Conservation (phyloP, 1,140 invertebrate species). For the Aphaenogaster rudis region DNA sequence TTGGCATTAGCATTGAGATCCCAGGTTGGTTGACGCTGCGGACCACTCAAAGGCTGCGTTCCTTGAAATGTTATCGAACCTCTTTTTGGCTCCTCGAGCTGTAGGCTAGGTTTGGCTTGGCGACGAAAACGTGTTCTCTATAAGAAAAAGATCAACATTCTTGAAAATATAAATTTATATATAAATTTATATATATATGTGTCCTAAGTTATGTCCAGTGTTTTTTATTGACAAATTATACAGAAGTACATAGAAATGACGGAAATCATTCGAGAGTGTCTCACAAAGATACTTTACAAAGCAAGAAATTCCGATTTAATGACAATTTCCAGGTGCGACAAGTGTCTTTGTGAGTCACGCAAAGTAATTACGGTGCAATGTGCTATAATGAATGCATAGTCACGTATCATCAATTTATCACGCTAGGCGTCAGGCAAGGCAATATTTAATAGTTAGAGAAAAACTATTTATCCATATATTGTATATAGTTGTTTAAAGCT, state of each 20-base stretch:
- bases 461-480: not conserved
- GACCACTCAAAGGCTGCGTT: constrained; percentile 65
- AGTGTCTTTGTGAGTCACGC: constrained; percentile 23
- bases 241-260: not conserved
- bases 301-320: constrained; percentile 1
- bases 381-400: constrained; percentile 2
- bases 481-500: not conserved
- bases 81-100: not conserved
- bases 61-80: constrained; percentile 17
- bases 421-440: not conserved
- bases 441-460: not conserved
- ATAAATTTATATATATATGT: not conserved
- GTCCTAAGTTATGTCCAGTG: not conserved
- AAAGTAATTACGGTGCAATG: not conserved
- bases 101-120: not conserved
- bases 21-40: constrained; percentile 64
- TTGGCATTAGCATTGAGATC: constrained; percentile 66
- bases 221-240: constrained; percentile 3
- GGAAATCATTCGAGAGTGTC: not conserved
- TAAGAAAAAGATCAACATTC: not conserved
- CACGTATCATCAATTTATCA: not conserved
- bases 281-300: constrained; percentile 1
- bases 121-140: constrained; percentile 8
- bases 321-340: constrained; percentile 7
- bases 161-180: constrained; percentile 20